Evolutionary conservation across 92 coral and sea anemone genomes (phyloP), one percentile per base, ranked within the genome.

Genomic region (Heliopora coerulea): DNA sequence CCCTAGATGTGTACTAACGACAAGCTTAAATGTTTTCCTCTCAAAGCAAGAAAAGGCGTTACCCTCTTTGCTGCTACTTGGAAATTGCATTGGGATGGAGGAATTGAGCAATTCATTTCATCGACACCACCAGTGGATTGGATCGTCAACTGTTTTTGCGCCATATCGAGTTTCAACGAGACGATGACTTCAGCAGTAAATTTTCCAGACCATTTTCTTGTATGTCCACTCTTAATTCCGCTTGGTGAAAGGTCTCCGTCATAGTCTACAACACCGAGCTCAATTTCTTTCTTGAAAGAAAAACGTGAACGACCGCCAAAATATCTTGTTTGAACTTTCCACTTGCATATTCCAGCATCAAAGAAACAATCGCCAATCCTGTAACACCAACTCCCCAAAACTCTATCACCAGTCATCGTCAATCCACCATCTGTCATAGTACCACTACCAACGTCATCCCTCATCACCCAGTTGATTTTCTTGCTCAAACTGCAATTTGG

Each of bases 361-460:
- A 56, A 14, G 17, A 9, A 6, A 56, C 61, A 56, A 17, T 56
- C 61, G 12, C 61, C 61, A 12, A 56, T 28, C 18, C 30, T 14
- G 61, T 56, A 56, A 14, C 28, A 56, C 61, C 61, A 56, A 28
- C 61, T 56, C 7, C 61, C 61, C 28, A 23, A 56, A 28, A 8
- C 61, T 4, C 61, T 8, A 56, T 56, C 61, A 56, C 30, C 61
- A 23, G 30, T 13, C 31, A 56, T 13, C 23, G 61, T 56, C 18
- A 56, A 6, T 17, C 30, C 61, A 56, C 61, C 61, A 23, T 56
- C 31, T 8, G 31, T 23, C 1, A 56, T 11, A 12, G 18, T 28
- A 56, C 61, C 61, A 23, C 30, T 23, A 56, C 61, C 61, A 46
- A 17, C 17, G 33, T 56, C 33, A 3, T 56, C 61, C 30, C 61